Conservation (phyloP, 2,797 vertebrate species). For the Phrynocephalus forsythii region DNA sequence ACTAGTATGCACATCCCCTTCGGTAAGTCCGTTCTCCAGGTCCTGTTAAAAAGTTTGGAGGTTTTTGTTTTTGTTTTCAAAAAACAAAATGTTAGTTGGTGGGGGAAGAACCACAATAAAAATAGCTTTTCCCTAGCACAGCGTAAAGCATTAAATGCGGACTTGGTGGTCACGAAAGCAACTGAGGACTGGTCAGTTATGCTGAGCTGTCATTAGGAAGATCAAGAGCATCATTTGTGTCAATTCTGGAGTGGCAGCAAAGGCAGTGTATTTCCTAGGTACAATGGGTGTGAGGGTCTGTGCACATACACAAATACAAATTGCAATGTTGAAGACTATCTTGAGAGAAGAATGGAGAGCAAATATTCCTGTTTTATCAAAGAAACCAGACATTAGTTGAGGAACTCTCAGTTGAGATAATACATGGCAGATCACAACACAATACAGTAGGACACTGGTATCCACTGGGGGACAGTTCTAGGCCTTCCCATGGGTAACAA, state of each 20-base stretch:
- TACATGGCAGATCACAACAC: background rate
- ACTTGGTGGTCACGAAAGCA: background rate
- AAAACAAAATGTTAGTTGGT: background rate
- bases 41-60: slow-evolving; percentile 76
- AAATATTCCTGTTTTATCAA: background rate
- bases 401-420: too few species aligned
- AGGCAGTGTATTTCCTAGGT: too few species aligned
- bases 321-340: too few species aligned
- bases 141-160: background rate
- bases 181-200: background rate
- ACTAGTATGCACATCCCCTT: slow-evolving; percentile 93
- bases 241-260: too few species aligned
- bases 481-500: too few species aligned
- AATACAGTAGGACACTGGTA: too few species aligned
- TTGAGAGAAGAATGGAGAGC: background rate
- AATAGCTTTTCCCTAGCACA: background rate
- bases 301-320: background rate
- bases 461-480: too few species aligned
- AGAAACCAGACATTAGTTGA: background rate
- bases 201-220: too few species aligned
- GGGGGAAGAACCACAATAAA: background rate
- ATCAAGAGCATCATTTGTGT: too few species aligned
- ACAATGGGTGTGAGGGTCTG: too few species aligned
- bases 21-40: slow-evolving; percentile 95
- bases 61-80: background rate